Conservation (phyloP, 1,140 invertebrate species). For the Pissodes strobi region DNA sequence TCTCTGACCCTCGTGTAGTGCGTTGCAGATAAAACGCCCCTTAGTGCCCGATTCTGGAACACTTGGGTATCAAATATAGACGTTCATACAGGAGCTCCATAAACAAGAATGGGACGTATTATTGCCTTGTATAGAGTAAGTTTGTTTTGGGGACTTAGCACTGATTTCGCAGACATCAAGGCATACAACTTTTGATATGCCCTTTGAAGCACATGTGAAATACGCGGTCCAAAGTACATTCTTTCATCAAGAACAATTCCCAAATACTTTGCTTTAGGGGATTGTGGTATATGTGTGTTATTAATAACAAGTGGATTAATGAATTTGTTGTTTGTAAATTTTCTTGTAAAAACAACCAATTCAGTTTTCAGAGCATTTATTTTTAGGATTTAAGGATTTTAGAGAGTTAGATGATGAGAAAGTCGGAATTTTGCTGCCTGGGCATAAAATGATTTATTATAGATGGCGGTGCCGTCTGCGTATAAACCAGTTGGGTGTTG, state of each 20-base stretch:
- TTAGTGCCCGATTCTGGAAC: no score
- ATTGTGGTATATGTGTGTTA: not conserved
- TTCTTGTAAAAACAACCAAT: not conserved
- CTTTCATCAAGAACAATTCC: not conserved
- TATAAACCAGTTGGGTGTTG: conserved; percentile 36
- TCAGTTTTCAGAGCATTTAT: conserved; percentile 14
- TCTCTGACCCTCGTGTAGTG: not conserved
- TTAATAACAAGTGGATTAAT: not conserved
- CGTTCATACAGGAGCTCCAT: not conserved
- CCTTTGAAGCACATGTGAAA: not conserved
- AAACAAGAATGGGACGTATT: not conserved
- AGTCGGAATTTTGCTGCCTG: conserved; percentile 12
- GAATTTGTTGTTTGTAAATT: not conserved
- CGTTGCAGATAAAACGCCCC: not conserved
- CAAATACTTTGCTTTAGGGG: not conserved
- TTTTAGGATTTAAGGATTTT: conserved; percentile 15
- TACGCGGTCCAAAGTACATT: not conserved
- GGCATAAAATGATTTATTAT: conserved; percentile 31
- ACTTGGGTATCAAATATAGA: not conserved
- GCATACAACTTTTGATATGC: not conserved
- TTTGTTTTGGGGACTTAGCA: not conserved
- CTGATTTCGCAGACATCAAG: not conserved
- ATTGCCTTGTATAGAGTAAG: not conserved
- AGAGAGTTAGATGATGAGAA: not conserved
- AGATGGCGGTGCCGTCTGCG: conserved; percentile 51